Base-by-base conservation (phyloP, 2,888 invertebrate genomes). In the Galerucella calmariensis region DNA sequence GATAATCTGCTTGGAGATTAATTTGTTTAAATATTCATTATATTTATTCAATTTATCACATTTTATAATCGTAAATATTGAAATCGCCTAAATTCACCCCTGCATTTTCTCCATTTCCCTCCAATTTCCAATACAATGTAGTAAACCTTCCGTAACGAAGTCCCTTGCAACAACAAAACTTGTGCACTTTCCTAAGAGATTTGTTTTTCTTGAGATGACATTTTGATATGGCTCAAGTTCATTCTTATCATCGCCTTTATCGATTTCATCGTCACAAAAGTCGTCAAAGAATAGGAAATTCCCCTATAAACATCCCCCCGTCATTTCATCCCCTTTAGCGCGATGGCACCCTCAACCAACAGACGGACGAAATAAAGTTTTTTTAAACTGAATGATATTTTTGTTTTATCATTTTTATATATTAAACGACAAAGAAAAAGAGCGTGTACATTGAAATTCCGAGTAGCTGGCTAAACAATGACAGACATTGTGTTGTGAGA, bases 181-280 rank as follows among this genome's bases (percentile, higher is more conserved):
- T 82, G 81, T 81, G 79, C 83, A 82, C 81, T 84, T 84, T 69
- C 83, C 83, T 81, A 79, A 74, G 80, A 83, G 85, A 86, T 86
- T 86, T 86, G 85, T 86, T 86, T 84, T 85, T 83, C 83, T 84
- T 82, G 82, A 85, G 85, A 87, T 86, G 86, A 86, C 86, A 85
- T 85, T 86, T 85, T 83, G 86, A 86, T 86, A 85, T 85, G 83
- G 81, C 82, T 82, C 82, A 80, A 83, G 81, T 80, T 81, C 80
- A 68, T 74, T 62, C 74, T 74, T 67, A 74, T 74, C 74, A 67
- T 35, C 61, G 70, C 53, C 67, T 44, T 53, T 70, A 71, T 74
- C 74, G 63, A 71, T 74, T 63, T 67, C 61, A 20, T 44, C 62
- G 61, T 67, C 67, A 67, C 70, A 74, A 70, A 69, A 70, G 74